Base-by-base conservation (phyloP, 2,888 invertebrate genomes). In the Macrosoma leucophasiata region DNA sequence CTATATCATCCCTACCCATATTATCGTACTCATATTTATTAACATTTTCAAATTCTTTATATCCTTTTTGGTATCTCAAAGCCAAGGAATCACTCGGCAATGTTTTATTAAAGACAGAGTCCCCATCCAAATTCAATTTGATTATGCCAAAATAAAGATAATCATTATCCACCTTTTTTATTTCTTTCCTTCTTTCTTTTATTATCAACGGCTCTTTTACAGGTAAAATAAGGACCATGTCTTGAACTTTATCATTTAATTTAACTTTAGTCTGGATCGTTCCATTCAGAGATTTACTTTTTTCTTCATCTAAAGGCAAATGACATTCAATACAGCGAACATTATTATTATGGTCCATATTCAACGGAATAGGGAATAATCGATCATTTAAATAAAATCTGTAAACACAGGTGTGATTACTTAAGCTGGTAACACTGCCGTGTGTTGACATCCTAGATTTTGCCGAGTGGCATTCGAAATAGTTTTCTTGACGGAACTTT, bases 381-480 rank as follows among this genome's bases (percentile, higher is more conserved):
- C 88, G 62, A 3, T 88, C 85, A 39, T 89, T 88, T 8, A 89
- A 57, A 49, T 81, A 71, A 41, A 85, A 88, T 29, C 86, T 78
- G 41, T 88, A 86, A 1, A 84, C 59, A 31, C 88, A 88, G 45
- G 72, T 74, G 41, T 87, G 87, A 7, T 76, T 55, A 2, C 51
- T 56, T 5, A 72, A 39, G 27, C 46, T 61, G 1, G 58, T 65
- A 2, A 43, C 63, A 13, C 60, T 70, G 0, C 52, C 55, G 29
- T 52, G 64, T 3, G 34, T 52, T 11, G 61, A 59, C 0, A 76
- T 48, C 33, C 75, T 66, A 6, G 69, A 69, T 53, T 60, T 72
- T 1, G 79, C 77, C 1, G 87, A 87, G 50, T 88, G 88, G n/a
- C 87, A 87, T 44, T 89, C 88, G 38, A 88, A 89, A 50, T 86